Evolutionary conservation across 2,888 invertebrate genomes (phyloP), one percentile per base, ranked within the genome.

Genomic region (Pimpla rufipes): DNA sequence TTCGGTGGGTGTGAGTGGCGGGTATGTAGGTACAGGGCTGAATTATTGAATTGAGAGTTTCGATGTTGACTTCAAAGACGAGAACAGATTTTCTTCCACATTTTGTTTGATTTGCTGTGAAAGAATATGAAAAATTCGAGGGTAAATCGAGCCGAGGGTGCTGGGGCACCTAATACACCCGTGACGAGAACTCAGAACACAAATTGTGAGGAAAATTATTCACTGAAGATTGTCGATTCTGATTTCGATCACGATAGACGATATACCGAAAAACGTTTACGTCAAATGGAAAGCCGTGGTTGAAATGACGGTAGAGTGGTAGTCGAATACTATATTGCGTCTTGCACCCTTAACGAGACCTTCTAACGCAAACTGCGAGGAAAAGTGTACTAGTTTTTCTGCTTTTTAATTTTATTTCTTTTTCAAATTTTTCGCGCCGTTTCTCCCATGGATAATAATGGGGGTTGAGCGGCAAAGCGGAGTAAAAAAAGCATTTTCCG

Each of bases 381-480:
- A 37, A 62, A 35, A 37, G 62, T 62, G 37, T 62, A 37, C 8
- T 18, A 16, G 37, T 37, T 62, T 62, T 62, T 40, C 8, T 10
- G 16, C 37, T 35, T 62, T 62, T 18, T 10, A 37, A 11, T 37
- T 62, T 73, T 55, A 66, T 79, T 73, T 18, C 40, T 29, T 37
- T 13, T 37, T 29, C 3, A 18, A 42, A 50, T 77, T 73, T 67
- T 35, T 67, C 67, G 18, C 35, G 55, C 66, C 29, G 3, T 59
- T 55, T 64, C n/a, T 10, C 55, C 42, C 75, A n/a, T 11, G 57
- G 29, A 55, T 11, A 55, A 62, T 37, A 47, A 50, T n/a, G 68
- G 62, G 21, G 68, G 68, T 55, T 75, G 75, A 64, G 52, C 80
- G 80, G 18, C 29, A 64, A 76, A 55, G 68, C 70, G 75, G 59